Evolutionary conservation across 2,797 vertebrate genomes (phyloP), one percentile per base, ranked within the genome.

Genomic region (Adelosebastes latens): DNA sequence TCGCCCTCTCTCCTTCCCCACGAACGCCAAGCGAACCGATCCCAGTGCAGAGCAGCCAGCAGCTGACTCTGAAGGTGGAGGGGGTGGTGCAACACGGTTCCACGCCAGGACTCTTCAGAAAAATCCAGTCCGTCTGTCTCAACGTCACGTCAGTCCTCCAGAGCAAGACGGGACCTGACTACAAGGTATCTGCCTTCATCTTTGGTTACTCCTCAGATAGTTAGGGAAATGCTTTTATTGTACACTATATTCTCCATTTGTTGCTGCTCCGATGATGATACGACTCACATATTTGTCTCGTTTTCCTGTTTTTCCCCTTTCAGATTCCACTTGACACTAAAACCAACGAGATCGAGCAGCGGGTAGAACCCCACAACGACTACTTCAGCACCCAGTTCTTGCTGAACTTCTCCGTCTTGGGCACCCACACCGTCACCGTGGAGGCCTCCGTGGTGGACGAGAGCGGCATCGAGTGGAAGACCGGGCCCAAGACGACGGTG

Each of bases 351-450:
- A 98, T 99, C 79, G 97, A 99, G 87, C 98, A 99, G 95, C 96
- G 95, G 10, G 99, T 99, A 1, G 98, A 99, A 73, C 98, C 99
- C 2, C 99, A 99, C 89, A 99, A 99, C 0, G 99, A 99, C 93
- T 99, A 99, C 94, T 99, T 99, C 95, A 99, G 99, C 95, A 99
- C 97, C 66, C 98, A 99, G 87, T 99, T 99, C 87, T 92, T 99
- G 82, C 92, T 99, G 66, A 99, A 98, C 93, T 98, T 99, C 79
- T 94, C 96, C 20, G 93, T 98, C 77, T 94, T 98, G 75, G 99
- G 99, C 42, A 99, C 96, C 13, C 98, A 99, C 92, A 93, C 93
- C 2, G 98, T 99, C 76, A 97, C 96, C 0, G 98, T 99, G 72
- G 99, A 99, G 89, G 97, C 99, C 4, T 99, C 98, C 0, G 98